Evolutionary conservation across 2,113 vertebrate species (phyloP).

Genomic region (Calidris pugnax): DNA sequence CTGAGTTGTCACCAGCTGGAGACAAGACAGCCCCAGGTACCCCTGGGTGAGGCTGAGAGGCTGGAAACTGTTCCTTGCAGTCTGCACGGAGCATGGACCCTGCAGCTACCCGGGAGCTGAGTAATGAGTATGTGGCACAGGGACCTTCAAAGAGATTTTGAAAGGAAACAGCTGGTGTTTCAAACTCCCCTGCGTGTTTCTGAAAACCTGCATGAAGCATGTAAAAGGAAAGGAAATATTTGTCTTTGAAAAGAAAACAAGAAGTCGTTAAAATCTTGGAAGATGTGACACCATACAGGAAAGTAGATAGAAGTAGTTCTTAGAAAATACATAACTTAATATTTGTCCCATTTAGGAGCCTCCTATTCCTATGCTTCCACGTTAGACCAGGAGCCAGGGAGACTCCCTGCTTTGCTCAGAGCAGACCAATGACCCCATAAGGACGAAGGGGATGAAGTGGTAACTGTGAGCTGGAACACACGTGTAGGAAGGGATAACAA

Average conservation of each 20-base stretch:
- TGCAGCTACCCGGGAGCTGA: background rate
- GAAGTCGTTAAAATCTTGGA: background rate
- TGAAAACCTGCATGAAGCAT: background rate
- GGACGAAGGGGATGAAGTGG: background rate
- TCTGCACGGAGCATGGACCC: background rate
- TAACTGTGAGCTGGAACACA: background rate
- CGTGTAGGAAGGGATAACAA: background rate
- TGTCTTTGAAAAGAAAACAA: conserved; percentile 28
- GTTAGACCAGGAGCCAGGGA: background rate
- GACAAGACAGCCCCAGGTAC: background rate
- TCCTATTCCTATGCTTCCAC: background rate
- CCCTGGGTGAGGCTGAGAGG: background rate
- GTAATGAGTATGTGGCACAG: background rate
- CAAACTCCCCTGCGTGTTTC: background rate
- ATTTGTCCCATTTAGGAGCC: background rate
- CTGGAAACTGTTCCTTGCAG: background rate
- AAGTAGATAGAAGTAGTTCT: background rate
- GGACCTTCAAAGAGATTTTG: conserved; percentile 20
- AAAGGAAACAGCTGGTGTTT: conserved; percentile 52
- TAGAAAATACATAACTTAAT: background rate
- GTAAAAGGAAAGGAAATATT: conserved; percentile 44
- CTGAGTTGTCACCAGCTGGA: background rate
- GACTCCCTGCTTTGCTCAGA: background rate
- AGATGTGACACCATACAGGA: background rate
- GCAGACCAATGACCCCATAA: background rate